Evolutionary conservation across 1,140 invertebrate genomes (phyloP).

Genomic region (Drosophila parabipectinata): DNA sequence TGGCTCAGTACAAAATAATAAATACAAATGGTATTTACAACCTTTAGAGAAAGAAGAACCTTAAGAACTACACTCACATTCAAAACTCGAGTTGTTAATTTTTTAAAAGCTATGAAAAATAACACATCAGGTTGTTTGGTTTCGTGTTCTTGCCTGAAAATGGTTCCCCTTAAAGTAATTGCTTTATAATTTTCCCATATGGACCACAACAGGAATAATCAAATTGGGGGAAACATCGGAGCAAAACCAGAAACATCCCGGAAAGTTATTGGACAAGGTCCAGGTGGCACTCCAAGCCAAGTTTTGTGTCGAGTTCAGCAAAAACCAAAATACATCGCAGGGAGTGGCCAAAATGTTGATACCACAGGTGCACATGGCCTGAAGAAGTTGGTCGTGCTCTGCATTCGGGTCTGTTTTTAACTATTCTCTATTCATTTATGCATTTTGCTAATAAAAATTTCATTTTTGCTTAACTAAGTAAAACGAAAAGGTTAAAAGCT

Average conservation of each 20-base stretch:
- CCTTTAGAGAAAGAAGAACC: not conserved
- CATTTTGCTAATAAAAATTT: slow-evolving; percentile 82
- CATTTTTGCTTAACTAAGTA: slow-evolving; percentile 80
- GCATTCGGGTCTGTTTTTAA: slow-evolving; percentile 52
- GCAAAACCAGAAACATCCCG: slow-evolving; percentile 2
- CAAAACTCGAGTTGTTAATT: not conserved
- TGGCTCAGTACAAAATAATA: not conserved
- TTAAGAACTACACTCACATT: no score
- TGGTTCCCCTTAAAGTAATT: slow-evolving; percentile 16
- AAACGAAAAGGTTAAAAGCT: slow-evolving; percentile 76
- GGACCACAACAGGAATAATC: slow-evolving; percentile 3
- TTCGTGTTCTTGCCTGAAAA: not conserved
- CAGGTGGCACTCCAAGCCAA: slow-evolving; percentile 39
- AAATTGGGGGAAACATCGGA: slow-evolving; percentile 40
- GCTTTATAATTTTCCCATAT: slow-evolving; percentile 36
- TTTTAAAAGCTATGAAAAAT: not conserved
- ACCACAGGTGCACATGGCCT: slow-evolving; percentile 37
- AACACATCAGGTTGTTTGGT: not conserved
- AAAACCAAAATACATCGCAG: slow-evolving; percentile 27
- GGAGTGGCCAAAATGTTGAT: slow-evolving; percentile 18
- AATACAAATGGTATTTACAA: not conserved
- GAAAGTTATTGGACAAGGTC: slow-evolving; percentile 44
- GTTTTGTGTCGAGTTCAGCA: slow-evolving; percentile 61
- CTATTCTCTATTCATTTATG: slow-evolving; percentile 82
- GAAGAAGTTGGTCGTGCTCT: slow-evolving; percentile 30